phyloP scores from a whole-genome alignment of 2,888 invertebrate genomes.

The Drosophila siamana region DNA sequence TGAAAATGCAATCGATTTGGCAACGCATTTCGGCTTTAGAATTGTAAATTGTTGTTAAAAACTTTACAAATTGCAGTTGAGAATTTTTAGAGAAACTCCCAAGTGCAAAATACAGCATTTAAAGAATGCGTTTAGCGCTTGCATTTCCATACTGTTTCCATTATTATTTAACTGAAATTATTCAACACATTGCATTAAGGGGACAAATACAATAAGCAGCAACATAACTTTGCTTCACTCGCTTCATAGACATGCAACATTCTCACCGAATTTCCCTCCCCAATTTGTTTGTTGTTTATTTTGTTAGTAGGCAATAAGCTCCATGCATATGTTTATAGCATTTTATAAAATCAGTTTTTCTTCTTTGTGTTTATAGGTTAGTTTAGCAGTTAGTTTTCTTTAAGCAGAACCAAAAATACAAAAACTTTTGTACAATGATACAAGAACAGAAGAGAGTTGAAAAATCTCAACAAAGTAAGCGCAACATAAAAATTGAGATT shows the following conservation, averaged over 20 bases:
- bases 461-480: slow-evolving; percentile 41
- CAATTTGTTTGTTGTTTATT: slow-evolving; percentile 8
- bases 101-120: too few relatives aligned
- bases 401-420: slow-evolving; percentile 45
- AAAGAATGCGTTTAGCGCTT: slow-evolving; percentile 10
- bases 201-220: slow-evolving; percentile 57
- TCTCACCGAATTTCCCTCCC: slow-evolving; percentile 7
- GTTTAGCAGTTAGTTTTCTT: slow-evolving; percentile 52
- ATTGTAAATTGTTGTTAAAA: slow-evolving; percentile 38
- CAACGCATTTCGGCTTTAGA: slow-evolving; percentile 28
- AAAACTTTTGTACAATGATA: slow-evolving; percentile 44
- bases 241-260: slow-evolving; percentile 43
- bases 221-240: neutral
- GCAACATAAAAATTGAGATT: slow-evolving; percentile 57
- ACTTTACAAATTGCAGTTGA: slow-evolving; percentile 21
- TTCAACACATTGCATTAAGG: slow-evolving; percentile 11
- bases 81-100: slow-evolving; percentile 1
- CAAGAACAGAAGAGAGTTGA: slow-evolving; percentile 31
- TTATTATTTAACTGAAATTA: slow-evolving; percentile 14
- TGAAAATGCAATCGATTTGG: slow-evolving; percentile 57
- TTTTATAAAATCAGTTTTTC: slow-evolving; percentile 1
- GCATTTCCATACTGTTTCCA: slow-evolving; percentile 37
- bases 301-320: slow-evolving; percentile 45
- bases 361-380: slow-evolving; percentile 37
- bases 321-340: slow-evolving; percentile 39